Evolutionary conservation across 2,888 invertebrate species (phyloP).

Genomic region (Syrista parreyssii): DNA sequence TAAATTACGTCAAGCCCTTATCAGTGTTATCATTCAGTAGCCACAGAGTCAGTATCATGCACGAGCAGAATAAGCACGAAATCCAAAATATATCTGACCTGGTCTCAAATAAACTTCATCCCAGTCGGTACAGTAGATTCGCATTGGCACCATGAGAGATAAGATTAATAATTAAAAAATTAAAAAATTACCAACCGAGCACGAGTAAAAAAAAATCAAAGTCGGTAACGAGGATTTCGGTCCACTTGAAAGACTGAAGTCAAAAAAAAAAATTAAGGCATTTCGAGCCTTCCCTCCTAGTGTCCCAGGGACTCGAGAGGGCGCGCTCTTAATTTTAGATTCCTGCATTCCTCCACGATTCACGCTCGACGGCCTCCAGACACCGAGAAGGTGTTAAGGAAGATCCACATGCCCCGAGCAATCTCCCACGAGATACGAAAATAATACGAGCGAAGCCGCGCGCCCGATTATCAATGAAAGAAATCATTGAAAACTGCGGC

Average conservation of each 20-base stretch:
- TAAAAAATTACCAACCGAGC: constrained; percentile 24
- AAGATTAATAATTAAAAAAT: not conserved
- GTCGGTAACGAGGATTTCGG: constrained; percentile 18
- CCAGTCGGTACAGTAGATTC: not conserved
- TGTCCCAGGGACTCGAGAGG: constrained; percentile 10
- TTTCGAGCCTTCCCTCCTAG: constrained; percentile 1
- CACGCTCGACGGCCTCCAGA: not conserved
- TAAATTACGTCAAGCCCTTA: not conserved
- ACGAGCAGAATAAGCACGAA: not conserved
- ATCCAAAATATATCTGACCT: not conserved
- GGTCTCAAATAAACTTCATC: not conserved
- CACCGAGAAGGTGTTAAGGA: not conserved
- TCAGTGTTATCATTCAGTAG: not conserved
- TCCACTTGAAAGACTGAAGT: constrained; percentile 36
- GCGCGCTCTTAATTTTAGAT: constrained; percentile 48
- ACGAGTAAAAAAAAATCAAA: constrained; percentile 15
- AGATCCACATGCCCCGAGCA: not conserved
- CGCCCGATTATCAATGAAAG: not conserved
- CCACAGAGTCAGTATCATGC: not conserved
- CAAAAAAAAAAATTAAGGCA: constrained; percentile 30
- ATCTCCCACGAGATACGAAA: not conserved
- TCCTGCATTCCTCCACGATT: constrained; percentile 30
- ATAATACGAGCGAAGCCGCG: not conserved
- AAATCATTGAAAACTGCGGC: not conserved
- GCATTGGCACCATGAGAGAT: not conserved